Evolutionary conservation across 2,797 vertebrate genomes (phyloP), one percentile per base, ranked within the genome.

Genomic region (Coranthus polyacanthus): DNA sequence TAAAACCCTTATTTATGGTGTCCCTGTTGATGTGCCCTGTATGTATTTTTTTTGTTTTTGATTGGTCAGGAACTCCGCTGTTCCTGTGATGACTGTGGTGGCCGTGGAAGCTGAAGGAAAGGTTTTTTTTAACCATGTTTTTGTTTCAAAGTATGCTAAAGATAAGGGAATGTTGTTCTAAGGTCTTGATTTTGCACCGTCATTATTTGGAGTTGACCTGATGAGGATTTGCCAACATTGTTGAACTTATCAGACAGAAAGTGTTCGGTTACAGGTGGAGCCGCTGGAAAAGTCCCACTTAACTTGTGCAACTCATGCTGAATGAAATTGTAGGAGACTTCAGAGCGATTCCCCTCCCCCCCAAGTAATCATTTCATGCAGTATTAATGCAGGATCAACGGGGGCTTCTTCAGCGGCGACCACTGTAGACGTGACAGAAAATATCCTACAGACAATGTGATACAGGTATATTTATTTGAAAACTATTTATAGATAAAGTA

Each of bases 381-480:
- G 69, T 54, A 32, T 55, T 47, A 50, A 43, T 0, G 47, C 66
- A 55, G 65, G 54, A 16, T 36, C 4, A 44, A 9, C 3, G 1
- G 44, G 22, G 61, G 50, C 64, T 77, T 57, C 68, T 78, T 43
- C 71, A 57, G 73, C 26, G 11, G 75, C 29, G 1, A 6, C 21
- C 49, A 4, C 42, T 32, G 21, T 57, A 42, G 55, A 55, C 17
- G 7, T 0, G 26, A 71, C 61, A 57, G 68, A 64, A 61, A 64
- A 71, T 56, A 88, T 85, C 84, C 85, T 87, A 82, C 68, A 86
- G 78, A 92, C 83, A 93, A 94, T 93, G 91, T 94, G 92, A 92
- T 78, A 79, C 82, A 88, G 80, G 79, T 85, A 79, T 94, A 94
- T 94, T 94, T 94, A 94, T 94, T 94, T 94, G 70, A 86, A 91